Percentiles rank a stretch among this genome's conserved stretches.
Conservation (phyloP, 2,888 invertebrate species). For the Leptopilina syphax region DNA sequence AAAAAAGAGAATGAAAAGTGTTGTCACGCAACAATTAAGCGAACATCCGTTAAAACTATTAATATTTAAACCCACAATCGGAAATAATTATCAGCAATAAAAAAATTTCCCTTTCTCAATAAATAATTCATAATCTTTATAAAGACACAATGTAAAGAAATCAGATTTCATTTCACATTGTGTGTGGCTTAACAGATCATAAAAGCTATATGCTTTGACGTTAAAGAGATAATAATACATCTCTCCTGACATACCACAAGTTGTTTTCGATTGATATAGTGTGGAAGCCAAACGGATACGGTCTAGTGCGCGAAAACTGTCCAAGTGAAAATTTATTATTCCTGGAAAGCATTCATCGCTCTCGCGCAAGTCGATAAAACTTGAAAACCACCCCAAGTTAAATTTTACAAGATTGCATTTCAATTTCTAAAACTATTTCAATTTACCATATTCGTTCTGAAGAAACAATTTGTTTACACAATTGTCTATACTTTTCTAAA, state of each 20-base stretch:
- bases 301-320: slow-evolving; percentile 16
- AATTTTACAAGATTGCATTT: background rate
- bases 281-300: slow-evolving; percentile 6
- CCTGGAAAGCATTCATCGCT: background rate
- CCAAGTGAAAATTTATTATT: slow-evolving; percentile 22
- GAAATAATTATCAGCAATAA: too few relatives aligned
- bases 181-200: background rate
- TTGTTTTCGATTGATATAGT: slow-evolving; percentile 12
- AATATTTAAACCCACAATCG: too few relatives aligned
- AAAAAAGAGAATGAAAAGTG: too few relatives aligned
- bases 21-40: too few relatives aligned
- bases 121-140: too few relatives aligned
- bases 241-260: slow-evolving; percentile 6
- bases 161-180: too few relatives aligned
- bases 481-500: too few relatives aligned
- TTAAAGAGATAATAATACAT: slow-evolving; percentile 12
- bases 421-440: background rate
- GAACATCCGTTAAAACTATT: too few relatives aligned
- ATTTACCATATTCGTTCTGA: background rate
- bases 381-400: background rate
- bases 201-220: slow-evolving; percentile 1
- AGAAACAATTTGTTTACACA: too few relatives aligned
- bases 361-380: background rate
- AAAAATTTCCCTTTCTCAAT: too few relatives aligned
- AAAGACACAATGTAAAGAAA: too few relatives aligned